phyloP scores from a whole-genome alignment of 2,797 vertebrate species.

The Poecile montanus region DNA sequence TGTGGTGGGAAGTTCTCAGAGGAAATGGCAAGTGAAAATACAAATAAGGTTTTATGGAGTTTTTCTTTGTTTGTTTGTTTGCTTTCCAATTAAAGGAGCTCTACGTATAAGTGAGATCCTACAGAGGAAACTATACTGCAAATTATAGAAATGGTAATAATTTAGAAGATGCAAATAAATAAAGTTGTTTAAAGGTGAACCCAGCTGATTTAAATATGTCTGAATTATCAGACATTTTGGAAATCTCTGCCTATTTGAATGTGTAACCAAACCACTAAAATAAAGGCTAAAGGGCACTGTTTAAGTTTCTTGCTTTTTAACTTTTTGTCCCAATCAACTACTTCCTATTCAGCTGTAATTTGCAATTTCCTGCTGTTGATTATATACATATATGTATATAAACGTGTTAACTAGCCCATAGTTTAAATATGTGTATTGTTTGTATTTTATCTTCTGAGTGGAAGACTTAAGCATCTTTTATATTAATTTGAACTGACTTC shows the following conservation, averaged over 20 bases:
- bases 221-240: neutral
- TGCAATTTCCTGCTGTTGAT: conserved; percentile 17
- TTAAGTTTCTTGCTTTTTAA: neutral
- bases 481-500: neutral
- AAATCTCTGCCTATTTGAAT: neutral
- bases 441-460: neutral
- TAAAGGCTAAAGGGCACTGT: neutral
- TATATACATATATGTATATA: neutral
- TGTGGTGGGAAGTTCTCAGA: neutral
- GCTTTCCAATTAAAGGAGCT: neutral
- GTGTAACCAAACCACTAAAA: neutral
- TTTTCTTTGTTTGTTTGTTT: neutral
- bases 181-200: neutral
- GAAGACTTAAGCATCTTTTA: neutral
- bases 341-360: conserved; percentile 3
- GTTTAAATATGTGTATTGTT: neutral
- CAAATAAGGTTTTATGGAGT: neutral
- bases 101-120: neutral
- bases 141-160: neutral
- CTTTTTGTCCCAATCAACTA: neutral
- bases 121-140: neutral
- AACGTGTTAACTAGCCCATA: neutral
- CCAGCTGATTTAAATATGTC: neutral
- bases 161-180: neutral
- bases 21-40: conserved; percentile 10